Evolutionary conservation across 2,888 invertebrate species (phyloP).

Genomic region (Julus scandinavius): DNA sequence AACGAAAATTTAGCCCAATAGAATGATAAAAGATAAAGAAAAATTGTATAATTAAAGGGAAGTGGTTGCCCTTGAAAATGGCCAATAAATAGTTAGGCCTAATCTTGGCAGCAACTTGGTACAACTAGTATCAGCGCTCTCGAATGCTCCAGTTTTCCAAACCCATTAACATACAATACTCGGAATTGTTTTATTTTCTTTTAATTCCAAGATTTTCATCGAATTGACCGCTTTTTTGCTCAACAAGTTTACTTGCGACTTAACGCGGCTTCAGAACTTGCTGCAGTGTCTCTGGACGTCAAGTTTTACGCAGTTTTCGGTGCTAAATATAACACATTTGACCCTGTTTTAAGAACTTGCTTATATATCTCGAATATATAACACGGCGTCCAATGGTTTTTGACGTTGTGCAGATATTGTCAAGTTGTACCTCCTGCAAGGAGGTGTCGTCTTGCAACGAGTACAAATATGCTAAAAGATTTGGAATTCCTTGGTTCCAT

Average conservation of each 20-base stretch:
- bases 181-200: neutral
- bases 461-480: neutral
- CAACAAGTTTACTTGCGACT: neutral
- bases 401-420: neutral
- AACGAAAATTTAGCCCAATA: neutral
- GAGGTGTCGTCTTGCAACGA: neutral
- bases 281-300: neutral
- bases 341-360: neutral
- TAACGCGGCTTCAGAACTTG: neutral
- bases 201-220: neutral
- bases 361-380: neutral
- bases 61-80: slow-evolving; percentile 30
- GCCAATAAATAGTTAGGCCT: neutral
- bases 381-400: slow-evolving; percentile 17
- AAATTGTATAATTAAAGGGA: neutral
- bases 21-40: neutral
- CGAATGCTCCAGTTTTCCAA: slow-evolving; percentile 3
- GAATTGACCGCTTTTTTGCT: neutral
- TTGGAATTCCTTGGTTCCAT: too few relatives aligned
- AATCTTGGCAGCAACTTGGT: neutral
- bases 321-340: neutral
- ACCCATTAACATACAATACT: neutral
- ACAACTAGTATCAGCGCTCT: neutral
- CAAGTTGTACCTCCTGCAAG: neutral
- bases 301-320: neutral